A percentile compares a stretch with the other conserved stretches of the same genome.
phyloP scores from a whole-genome alignment of 2,888 invertebrate species.

The Megastigmus dorsalis region DNA sequence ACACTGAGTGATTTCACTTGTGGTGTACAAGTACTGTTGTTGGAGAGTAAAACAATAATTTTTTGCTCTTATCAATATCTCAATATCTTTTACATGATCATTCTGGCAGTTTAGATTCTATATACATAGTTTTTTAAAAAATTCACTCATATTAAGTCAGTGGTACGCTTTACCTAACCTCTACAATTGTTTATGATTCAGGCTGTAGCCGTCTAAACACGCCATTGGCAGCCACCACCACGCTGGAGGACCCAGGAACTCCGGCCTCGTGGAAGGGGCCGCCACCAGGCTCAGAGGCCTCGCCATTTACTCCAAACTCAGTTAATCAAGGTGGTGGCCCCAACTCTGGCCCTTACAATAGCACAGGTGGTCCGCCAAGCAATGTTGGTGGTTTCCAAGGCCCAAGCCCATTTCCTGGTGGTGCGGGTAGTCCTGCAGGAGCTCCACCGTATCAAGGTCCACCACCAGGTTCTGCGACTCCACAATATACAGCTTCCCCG shows the following conservation, averaged over 20 bases:
- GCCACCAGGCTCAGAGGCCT: slow-evolving; percentile 80
- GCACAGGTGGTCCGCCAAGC: slow-evolving; percentile 73
- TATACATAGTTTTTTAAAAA: too few relatives aligned
- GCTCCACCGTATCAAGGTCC: slow-evolving; percentile 83
- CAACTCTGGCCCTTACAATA: slow-evolving; percentile 75
- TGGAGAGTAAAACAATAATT: too few relatives aligned
- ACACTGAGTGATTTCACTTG: too few relatives aligned
- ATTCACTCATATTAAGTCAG: too few relatives aligned
- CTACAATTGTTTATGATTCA: slow-evolving; percentile 70
- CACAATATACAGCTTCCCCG: slow-evolving; percentile 90
- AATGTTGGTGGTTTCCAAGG: slow-evolving; percentile 78
- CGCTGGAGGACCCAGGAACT: slow-evolving; percentile 82
- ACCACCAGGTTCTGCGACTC: slow-evolving; percentile 85
- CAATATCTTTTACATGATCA: too few relatives aligned
- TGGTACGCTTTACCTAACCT: slow-evolving; percentile 45
- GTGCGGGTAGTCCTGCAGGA: slow-evolving; percentile 85
- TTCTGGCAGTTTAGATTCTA: too few relatives aligned
- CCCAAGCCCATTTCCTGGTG: slow-evolving; percentile 79
- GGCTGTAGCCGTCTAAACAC: slow-evolving; percentile 86
- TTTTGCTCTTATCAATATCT: too few relatives aligned
- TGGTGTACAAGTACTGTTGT: too few relatives aligned
- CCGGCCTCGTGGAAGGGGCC: slow-evolving; percentile 87
- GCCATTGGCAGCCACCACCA: slow-evolving; percentile 77
- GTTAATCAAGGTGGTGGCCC: slow-evolving; percentile 77
- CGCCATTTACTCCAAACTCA: slow-evolving; percentile 80